Percentiles rank a stretch among this genome's conserved stretches.
Conservation (phyloP, 2,113 vertebrate species). For the Candoia aspera region DNA sequence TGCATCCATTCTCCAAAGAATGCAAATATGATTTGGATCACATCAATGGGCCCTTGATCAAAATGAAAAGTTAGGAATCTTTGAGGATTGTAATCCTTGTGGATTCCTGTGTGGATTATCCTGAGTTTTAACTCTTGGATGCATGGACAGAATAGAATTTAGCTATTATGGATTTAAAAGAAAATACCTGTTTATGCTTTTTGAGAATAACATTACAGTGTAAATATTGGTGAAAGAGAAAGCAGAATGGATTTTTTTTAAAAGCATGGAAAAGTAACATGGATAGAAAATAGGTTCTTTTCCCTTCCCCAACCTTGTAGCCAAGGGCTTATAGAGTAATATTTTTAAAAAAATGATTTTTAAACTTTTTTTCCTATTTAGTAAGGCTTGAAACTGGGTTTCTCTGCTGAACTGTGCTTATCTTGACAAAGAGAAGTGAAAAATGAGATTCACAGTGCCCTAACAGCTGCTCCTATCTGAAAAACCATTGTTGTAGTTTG, state of each 20-base stretch:
- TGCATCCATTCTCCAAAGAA: background rate
- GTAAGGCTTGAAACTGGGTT: background rate
- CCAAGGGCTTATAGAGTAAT: background rate
- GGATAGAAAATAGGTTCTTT: background rate
- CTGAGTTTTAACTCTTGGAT: background rate
- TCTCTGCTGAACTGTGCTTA: conserved; percentile 12
- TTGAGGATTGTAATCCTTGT: background rate
- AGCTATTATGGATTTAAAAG: background rate
- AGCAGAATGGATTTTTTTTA: background rate
- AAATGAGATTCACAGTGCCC: conserved; percentile 14
- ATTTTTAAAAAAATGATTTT: background rate
- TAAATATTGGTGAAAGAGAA: background rate
- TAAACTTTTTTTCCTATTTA: conserved; percentile 12
- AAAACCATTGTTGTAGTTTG: conserved; percentile 46
- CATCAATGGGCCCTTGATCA: background rate
- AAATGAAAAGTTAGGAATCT: background rate
- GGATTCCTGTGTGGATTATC: background rate
- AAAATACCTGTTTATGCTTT: background rate
- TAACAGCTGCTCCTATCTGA: conserved; percentile 21
- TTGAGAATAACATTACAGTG: background rate
- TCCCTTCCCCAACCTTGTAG: background rate
- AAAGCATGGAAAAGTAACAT: background rate
- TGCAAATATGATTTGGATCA: background rate
- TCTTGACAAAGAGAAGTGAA: conserved; percentile 40
- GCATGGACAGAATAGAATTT: background rate